These are phyloP conservation scores for Aporophyla lueneburgensis DNA, from an alignment of 2,888 invertebrate genomes.

Conservation along the genomic window DNA sequence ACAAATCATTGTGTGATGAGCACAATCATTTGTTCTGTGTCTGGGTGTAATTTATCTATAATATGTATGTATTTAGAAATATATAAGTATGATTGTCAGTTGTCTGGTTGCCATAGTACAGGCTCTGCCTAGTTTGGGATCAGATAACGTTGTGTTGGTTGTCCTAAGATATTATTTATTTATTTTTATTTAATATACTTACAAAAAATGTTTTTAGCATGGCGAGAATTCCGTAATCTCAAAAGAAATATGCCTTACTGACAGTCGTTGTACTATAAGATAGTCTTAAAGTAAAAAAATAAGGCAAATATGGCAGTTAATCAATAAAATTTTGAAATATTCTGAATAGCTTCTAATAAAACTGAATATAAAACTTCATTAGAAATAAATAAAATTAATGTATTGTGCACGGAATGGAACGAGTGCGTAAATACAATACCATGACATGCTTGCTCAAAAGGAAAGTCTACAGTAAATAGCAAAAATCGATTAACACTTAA, in stretches of 20 bases:
- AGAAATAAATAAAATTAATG: conserved; percentile 6
- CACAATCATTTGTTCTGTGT: no score
- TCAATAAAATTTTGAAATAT: not conserved
- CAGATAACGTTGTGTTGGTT: no score
- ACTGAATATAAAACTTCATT: conserved; percentile 20
- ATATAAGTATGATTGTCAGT: no score
- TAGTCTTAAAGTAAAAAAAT: not conserved
- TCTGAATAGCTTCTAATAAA: conserved; percentile 2
- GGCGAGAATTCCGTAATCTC: not conserved
- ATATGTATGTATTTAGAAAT: no score
- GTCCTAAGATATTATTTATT: no score
- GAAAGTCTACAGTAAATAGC: no score
- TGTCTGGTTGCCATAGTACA: no score
- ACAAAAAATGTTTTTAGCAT: not conserved
- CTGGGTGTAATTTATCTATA: no score
- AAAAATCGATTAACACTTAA: no score
- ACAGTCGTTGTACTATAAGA: no score
- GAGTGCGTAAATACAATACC: not conserved
- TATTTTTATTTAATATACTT: not conserved
- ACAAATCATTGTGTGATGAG: no score
- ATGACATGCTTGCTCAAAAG: not conserved
- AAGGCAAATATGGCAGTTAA: not conserved
- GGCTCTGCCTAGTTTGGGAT: no score
- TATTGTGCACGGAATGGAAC: not conserved
- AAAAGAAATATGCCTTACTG: not conserved